These are phyloP conservation scores for Chironex yamaguchii DNA, from an alignment of 30 jellyfish, hydroid and myxozoan genomes.

Conservation along the genomic window DNA sequence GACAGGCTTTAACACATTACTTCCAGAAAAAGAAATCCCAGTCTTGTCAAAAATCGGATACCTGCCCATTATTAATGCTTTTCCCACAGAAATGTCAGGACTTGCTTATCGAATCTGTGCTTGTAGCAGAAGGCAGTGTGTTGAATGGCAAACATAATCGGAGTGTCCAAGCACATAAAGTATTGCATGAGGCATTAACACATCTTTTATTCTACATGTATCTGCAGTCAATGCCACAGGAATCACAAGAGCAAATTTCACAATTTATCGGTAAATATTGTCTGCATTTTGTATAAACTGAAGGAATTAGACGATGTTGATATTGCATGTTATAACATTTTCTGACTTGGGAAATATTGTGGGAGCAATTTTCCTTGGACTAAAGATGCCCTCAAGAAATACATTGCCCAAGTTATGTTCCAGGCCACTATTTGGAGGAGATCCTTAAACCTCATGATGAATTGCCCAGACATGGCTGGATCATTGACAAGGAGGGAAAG, in stretches of 20 bases:
- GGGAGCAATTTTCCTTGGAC: slow-evolving; percentile 17
- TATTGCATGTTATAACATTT: background rate
- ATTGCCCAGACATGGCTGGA: slow-evolving; percentile 32
- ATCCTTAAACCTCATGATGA: background rate
- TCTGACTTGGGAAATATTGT: slow-evolving; percentile 5
- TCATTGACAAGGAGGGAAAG: background rate
- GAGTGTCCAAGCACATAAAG: slow-evolving; percentile 41
- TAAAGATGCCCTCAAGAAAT: background rate
- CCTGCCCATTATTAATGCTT: slow-evolving; percentile 61
- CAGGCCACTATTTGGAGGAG: slow-evolving; percentile 21
- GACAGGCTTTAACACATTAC: slow-evolving; percentile 50
- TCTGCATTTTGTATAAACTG: too few relatives aligned
- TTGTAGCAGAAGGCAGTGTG: slow-evolving; percentile 37
- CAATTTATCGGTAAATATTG: background rate
- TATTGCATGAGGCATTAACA: slow-evolving; percentile 49
- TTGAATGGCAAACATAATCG: slow-evolving; percentile 55
- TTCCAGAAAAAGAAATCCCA: slow-evolving; percentile 5
- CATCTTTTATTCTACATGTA: slow-evolving; percentile 24
- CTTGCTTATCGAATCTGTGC: slow-evolving; percentile 43
- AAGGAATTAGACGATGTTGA: too few relatives aligned
- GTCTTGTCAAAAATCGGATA: slow-evolving; percentile 23
- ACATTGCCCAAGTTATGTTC: background rate
- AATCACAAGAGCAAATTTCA: background rate
- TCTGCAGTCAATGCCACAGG: background rate
- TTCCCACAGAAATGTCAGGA: slow-evolving; percentile 53